Base-by-base conservation (phyloP, 1,140 invertebrate genomes). In the Drosophila virilis region DNA sequence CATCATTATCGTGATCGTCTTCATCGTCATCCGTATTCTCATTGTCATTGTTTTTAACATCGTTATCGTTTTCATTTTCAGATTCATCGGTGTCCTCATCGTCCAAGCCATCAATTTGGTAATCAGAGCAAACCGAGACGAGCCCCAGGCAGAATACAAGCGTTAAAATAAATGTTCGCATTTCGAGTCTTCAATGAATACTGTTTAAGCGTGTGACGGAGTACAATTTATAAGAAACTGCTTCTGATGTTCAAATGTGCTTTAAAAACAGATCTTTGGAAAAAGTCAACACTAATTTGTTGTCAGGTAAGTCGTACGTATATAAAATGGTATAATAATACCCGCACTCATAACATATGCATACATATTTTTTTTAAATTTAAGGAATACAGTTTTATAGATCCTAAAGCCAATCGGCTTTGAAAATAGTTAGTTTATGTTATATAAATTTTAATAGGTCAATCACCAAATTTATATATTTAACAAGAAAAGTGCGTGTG, bases 101-200 rank as follows among this genome's bases (percentile, higher is more conserved):
- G 9, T 57, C 57, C 12, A 37, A 6, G 5, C 54, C 40, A 10
- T 55, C 9, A 1, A 12, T 10, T 46, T 38, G 10, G 1, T 35
- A 13, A 17, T 65, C 45, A 2, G 61, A 12, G n/a, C 38, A 15
- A 9, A 22, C 51, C 8, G 40, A 22, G 17, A 38, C 13, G 33
- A 54, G 9, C 6, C 22, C 42, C 10, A 62, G 78, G 12, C 35
- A 64, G 9, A 32, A 13, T 17, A 86, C 7, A 8, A 86, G 7
- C 37, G 17, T 43, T 15, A 67, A 7, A 15, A 74, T 12, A 48
- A 37, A 9, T 1, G 32, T 46, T 17, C 82, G 74, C 81, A 86
- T 86, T 65, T 43, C 35, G 13, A 64, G 60, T 71, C 33, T 74
- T 46, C 1, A 55, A 62, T 12, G 8, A 58, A 75, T 35, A 86